Percentiles rank a stretch among this genome's conserved stretches.
Conservation (phyloP, 2,888 invertebrate species). For the Drosophila setosimentum region DNA sequence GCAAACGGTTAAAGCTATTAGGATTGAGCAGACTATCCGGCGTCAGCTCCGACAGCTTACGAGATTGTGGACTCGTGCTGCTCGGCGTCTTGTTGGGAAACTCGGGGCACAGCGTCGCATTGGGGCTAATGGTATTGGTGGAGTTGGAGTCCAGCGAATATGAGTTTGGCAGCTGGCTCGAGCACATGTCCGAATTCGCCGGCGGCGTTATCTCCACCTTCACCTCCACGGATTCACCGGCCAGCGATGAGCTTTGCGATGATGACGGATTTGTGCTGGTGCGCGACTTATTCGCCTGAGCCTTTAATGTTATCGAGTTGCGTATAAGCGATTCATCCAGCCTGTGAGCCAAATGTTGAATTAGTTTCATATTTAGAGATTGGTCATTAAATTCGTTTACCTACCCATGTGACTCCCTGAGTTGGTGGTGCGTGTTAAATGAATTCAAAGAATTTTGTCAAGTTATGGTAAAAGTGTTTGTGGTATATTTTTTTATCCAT, state of each 20-base stretch:
- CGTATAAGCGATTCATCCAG: constrained; percentile 88
- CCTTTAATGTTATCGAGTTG: constrained; percentile 85
- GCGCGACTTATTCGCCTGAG: constrained; percentile 83
- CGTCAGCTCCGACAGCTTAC: constrained; percentile 84
- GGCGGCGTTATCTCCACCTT: constrained; percentile 86
- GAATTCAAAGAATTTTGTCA: neutral
- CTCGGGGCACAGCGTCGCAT: constrained; percentile 82
- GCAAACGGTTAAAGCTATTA: constrained; percentile 83
- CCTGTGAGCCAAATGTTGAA: constrained; percentile 79
- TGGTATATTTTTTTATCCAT: neutral
- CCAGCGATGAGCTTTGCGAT: constrained; percentile 84
- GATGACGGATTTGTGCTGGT: constrained; percentile 85
- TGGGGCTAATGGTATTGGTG: constrained; percentile 83
- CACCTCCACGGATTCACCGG: constrained; percentile 85
- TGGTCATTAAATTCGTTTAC: constrained; percentile 69
- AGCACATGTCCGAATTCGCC: constrained; percentile 77
- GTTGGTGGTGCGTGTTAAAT: constrained; percentile 11
- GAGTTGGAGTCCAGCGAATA: constrained; percentile 85
- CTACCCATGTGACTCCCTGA: constrained; percentile 89
- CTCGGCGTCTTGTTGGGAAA: constrained; percentile 82
- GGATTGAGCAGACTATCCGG: constrained; percentile 84
- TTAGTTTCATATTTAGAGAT: neutral
- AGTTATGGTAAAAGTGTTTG: neutral
- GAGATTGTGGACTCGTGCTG: constrained; percentile 78
- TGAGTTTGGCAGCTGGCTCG: constrained; percentile 82